A percentile compares a stretch with the other conserved stretches of the same genome.
Evolutionary conservation across 2,113 vertebrate species (phyloP).

Genomic region (Quiscalus mexicanus): DNA sequence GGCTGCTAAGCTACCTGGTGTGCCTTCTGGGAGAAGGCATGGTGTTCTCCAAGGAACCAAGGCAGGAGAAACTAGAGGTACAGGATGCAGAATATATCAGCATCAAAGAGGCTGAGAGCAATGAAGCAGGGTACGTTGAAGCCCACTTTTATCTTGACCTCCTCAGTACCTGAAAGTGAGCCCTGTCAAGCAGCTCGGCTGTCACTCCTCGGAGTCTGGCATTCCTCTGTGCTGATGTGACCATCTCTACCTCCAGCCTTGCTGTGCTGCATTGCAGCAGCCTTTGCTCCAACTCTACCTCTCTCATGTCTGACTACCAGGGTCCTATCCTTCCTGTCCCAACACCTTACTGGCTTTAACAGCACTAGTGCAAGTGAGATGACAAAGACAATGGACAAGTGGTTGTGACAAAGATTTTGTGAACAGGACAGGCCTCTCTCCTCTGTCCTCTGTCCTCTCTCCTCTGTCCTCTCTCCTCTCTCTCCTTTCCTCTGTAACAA

Average conservation of each 20-base stretch:
- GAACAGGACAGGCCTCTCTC: not conserved
- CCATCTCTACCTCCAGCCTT: not conserved
- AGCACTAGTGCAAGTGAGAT: not conserved
- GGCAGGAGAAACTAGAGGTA: not conserved
- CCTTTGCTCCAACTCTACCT: not conserved
- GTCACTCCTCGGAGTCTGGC: not conserved
- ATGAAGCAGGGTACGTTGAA: not conserved
- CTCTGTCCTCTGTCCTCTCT: not conserved
- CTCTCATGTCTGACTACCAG: not conserved
- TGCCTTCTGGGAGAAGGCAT: not conserved
- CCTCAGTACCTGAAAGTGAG: not conserved
- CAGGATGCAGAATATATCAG: not conserved
- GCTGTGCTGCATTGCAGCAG: not conserved
- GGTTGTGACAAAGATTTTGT: not conserved
- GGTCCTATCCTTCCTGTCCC: not conserved
- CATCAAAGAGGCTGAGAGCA: not conserved
- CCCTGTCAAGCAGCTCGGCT: not conserved
- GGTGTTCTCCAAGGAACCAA: not conserved
- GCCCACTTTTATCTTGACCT: not conserved
- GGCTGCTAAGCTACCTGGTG: not conserved
- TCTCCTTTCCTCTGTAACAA: not conserved
- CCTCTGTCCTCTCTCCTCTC: not conserved
- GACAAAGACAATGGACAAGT: not conserved
- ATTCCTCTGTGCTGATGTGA: accelerated
- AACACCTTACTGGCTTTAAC: not conserved